Evolutionary conservation across 2,113 vertebrate genomes (phyloP).

Genomic region (Misgurnus anguillicaudatus): DNA sequence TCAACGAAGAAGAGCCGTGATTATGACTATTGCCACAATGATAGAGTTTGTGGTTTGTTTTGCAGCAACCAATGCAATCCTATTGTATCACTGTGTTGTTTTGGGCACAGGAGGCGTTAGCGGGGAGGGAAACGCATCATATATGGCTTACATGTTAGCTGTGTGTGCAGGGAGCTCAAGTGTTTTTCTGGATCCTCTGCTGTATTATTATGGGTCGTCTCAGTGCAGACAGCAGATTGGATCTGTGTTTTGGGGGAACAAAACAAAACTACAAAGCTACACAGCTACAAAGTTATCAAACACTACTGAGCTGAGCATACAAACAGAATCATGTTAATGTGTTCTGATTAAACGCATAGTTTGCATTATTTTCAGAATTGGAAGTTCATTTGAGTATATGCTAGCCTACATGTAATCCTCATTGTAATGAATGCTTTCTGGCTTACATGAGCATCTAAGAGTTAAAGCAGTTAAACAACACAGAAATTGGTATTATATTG

Average conservation of each 20-base stretch:
- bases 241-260: slow-evolving; percentile 64
- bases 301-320: neutral
- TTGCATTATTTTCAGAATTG: too few species aligned
- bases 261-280: neutral
- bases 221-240: slow-evolving; percentile 85
- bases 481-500: too few species aligned
- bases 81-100: slow-evolving; percentile 83
- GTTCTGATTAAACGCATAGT: too few species aligned
- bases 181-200: slow-evolving; percentile 88
- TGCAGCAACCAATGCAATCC: slow-evolving; percentile 86
- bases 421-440: too few species aligned
- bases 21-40: slow-evolving; percentile 81
- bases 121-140: slow-evolving; percentile 62
- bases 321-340: too few species aligned
- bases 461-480: too few species aligned
- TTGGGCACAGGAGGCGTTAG: slow-evolving; percentile 56
- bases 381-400: too few species aligned
- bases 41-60: slow-evolving; percentile 88
- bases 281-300: neutral
- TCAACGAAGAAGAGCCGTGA: slow-evolving; percentile 79
- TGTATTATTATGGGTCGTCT: slow-evolving; percentile 94
- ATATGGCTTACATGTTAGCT: slow-evolving; percentile 80
- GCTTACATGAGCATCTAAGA: too few species aligned
- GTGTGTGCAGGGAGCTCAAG: slow-evolving; percentile 85
- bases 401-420: too few species aligned